These are phyloP conservation scores for Rynchops niger DNA, from an alignment of 2,113 vertebrate species.

Conservation along the genomic window DNA sequence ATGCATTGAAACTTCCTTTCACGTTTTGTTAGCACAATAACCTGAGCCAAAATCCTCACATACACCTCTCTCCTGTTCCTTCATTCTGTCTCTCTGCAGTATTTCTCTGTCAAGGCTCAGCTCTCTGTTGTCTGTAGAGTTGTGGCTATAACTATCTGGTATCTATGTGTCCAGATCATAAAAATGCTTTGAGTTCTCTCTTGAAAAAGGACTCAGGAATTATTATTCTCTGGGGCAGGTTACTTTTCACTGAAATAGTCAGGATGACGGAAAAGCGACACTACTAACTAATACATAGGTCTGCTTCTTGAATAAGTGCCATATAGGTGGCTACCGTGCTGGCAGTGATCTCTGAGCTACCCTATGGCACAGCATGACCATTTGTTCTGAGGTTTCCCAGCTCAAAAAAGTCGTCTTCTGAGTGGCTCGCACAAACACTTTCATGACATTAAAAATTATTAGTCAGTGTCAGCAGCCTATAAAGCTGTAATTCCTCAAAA, in stretches of 20 bases:
- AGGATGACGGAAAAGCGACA: neutral
- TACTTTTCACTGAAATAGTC: slow-evolving; percentile 1
- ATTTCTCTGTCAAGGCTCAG: neutral
- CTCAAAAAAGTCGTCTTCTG: neutral
- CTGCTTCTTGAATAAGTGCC: neutral
- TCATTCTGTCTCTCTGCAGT: neutral
- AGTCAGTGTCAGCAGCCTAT: neutral
- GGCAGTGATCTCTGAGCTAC: neutral
- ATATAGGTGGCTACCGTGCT: neutral
- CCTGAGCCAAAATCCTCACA: neutral
- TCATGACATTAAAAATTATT: neutral
- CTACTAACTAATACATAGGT: neutral
- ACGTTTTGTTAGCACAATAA: neutral
- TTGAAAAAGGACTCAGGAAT: neutral
- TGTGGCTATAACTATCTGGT: neutral
- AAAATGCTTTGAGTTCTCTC: neutral
- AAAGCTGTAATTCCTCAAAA: neutral
- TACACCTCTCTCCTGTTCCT: neutral
- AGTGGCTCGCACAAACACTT: neutral
- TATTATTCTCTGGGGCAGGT: neutral
- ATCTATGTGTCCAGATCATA: neutral
- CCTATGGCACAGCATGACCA: neutral
- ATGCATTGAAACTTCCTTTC: neutral
- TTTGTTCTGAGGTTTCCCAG: neutral
- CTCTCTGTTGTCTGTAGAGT: neutral